A percentile compares a stretch with the other conserved stretches of the same genome.
These are phyloP conservation scores for Drosophila paulistorum DNA, from an alignment of 1,140 invertebrate genomes.

Conservation along the genomic window DNA sequence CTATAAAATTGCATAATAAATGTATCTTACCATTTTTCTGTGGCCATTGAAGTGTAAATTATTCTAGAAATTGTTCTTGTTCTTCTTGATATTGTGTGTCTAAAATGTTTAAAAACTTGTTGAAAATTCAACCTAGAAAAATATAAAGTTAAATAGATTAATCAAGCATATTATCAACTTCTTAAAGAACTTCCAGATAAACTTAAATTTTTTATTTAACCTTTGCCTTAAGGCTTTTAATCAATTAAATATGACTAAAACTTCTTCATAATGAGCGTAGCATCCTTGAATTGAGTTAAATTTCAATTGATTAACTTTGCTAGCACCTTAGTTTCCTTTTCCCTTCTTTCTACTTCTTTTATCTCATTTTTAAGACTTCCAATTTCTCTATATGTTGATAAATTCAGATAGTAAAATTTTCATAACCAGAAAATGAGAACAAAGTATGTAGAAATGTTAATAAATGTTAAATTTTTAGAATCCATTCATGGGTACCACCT, in stretches of 20 bases:
- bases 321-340: no score
- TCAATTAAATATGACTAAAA: no score
- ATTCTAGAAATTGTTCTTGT: constrained; percentile 56
- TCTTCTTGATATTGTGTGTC: background rate
- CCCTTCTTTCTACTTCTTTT: no score
- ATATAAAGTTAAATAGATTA: background rate
- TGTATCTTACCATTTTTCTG: constrained; percentile 49
- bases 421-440: background rate
- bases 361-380: no score
- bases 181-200: no score
- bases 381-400: no score
- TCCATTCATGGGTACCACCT: constrained; percentile 2
- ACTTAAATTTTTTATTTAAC: no score
- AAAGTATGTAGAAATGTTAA: background rate
- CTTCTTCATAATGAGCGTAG: no score
- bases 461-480: constrained; percentile 1
- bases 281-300: no score
- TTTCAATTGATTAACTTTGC: no score
- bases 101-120: constrained; percentile 17
- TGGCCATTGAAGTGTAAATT: constrained; percentile 48
- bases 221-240: no score
- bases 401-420: background rate
- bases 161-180: no score
- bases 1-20: constrained; percentile 76
- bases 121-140: background rate